A percentile compares a stretch with the other conserved stretches of the same genome.
Conservation (phyloP, 1,140 invertebrate genomes). For the Papilio dardanus region DNA sequence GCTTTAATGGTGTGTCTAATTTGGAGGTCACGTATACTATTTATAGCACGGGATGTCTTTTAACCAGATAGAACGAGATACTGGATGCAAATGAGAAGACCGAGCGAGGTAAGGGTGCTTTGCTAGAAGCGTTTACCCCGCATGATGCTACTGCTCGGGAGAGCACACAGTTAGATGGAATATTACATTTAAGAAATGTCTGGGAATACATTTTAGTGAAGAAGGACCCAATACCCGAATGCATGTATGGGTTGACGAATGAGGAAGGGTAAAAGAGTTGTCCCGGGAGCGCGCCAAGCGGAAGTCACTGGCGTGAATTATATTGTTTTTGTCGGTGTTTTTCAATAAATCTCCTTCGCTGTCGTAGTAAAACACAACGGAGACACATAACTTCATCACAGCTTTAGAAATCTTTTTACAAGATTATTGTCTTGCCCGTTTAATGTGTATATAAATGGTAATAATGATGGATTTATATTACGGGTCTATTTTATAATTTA, state of each 20-base stretch:
- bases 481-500: not conserved
- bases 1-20: constrained; percentile 5
- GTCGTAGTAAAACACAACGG: not conserved
- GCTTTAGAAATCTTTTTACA: not conserved
- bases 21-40: not conserved
- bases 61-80: constrained; percentile 23
- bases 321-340: not conserved
- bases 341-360: not conserved
- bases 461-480: not conserved
- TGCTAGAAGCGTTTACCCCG: not conserved
- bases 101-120: not conserved
- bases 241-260: not conserved
- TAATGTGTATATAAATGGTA: not conserved
- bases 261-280: not conserved
- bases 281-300: not conserved
- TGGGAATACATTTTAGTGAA: not conserved
- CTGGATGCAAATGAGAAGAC: not conserved
- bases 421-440: not conserved
- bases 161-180: not conserved
- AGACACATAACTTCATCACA: not conserved
- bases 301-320: not conserved
- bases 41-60: constrained; percentile 15
- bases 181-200: constrained; percentile 1
- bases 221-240: not conserved
- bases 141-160: not conserved